Conservation (phyloP, 2,888 invertebrate species). For the Tubulanus polymorphus region DNA sequence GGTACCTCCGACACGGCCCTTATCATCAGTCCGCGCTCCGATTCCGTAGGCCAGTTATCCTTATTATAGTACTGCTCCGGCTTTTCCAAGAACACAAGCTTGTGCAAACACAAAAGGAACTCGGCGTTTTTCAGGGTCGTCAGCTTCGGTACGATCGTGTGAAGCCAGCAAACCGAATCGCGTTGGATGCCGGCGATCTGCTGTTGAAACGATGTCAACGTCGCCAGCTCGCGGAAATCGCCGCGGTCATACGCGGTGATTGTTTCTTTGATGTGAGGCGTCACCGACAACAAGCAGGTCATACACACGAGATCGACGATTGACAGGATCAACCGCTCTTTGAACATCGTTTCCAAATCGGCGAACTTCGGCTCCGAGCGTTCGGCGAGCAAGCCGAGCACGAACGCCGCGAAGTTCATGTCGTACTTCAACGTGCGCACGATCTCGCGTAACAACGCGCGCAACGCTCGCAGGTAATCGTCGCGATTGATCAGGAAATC, state of each 20-base stretch:
- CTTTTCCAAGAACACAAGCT: constrained; percentile 52
- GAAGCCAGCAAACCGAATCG: constrained; percentile 83
- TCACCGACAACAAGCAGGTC: constrained; percentile 77
- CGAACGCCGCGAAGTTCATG: constrained; percentile 74
- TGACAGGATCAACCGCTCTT: constrained; percentile 76
- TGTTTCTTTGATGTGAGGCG: constrained; percentile 64
- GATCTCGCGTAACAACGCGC: constrained; percentile 82
- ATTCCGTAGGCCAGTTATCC: constrained; percentile 82
- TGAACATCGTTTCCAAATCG: constrained; percentile 56
- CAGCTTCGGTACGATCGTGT: constrained; percentile 71
- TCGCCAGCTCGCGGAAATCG: constrained; percentile 50
- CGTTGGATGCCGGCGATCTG: constrained; percentile 67
- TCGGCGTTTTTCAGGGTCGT: constrained; percentile 70
- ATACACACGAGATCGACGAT: constrained; percentile 81
- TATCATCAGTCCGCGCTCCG: constrained; percentile 65
- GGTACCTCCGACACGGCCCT: constrained; percentile 85
- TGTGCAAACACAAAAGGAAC: constrained; percentile 63
- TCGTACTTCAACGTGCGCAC: constrained; percentile 79
- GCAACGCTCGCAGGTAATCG: constrained; percentile 81
- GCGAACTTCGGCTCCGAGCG: constrained; percentile 44
- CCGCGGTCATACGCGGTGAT: constrained; percentile 42
- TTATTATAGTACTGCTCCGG: constrained; percentile 48
- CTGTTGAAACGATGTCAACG: constrained; percentile 54
- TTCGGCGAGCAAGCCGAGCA: constrained; percentile 68
- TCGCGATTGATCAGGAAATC: constrained; percentile 74